Evolutionary conservation across 2,797 vertebrate species (phyloP).

Genomic region (Ctenosaura bakeri): DNA sequence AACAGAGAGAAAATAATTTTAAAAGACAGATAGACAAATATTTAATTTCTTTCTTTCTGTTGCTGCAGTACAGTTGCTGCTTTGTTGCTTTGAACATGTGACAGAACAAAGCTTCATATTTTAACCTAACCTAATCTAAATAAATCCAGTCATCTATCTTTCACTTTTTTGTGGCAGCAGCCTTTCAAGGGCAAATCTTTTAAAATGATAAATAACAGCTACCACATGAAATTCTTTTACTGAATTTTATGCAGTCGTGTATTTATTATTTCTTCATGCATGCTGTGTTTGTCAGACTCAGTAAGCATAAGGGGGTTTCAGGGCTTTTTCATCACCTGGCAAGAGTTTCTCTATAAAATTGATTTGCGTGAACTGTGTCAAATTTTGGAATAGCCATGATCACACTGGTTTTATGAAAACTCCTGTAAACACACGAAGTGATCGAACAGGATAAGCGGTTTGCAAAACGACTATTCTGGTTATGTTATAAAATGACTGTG

Average conservation of each 20-base stretch:
- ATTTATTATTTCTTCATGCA: neutral
- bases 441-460: neutral
- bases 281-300: neutral
- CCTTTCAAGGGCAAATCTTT: neutral
- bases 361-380: neutral
- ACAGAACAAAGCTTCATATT: neutral
- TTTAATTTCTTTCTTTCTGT: neutral
- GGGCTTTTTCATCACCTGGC: neutral
- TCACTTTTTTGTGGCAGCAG: neutral
- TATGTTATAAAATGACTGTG: slow-evolving; percentile 18
- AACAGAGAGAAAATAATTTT: neutral
- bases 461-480: neutral
- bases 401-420: neutral
- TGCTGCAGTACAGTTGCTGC: neutral
- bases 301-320: neutral
- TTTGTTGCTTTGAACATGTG: neutral
- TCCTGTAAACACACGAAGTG: slow-evolving; percentile 1
- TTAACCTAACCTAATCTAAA: neutral
- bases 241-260: neutral
- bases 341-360: slow-evolving; percentile 14
- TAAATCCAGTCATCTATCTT: neutral
- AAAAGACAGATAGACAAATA: neutral
- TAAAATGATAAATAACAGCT: no score
- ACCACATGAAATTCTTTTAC: neutral
- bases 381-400: slow-evolving; percentile 17